These are phyloP conservation scores for Acinonyx jubatus DNA, from an alignment of 2,113 vertebrate species.

Conservation along the genomic window DNA sequence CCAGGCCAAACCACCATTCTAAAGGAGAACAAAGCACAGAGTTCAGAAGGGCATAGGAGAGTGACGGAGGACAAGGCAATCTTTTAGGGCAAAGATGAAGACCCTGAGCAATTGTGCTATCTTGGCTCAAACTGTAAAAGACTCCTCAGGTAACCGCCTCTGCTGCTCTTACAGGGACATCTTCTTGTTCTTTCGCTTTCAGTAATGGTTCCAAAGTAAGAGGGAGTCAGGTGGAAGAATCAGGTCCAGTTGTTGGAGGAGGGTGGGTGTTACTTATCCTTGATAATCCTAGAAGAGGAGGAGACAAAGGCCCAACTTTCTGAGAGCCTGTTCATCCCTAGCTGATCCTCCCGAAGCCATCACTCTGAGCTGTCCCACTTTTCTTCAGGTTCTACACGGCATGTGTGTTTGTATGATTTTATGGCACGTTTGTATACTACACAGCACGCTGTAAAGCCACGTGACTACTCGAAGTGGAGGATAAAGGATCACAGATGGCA, in stretches of 20 bases:
- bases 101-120: not conserved
- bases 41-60: not conserved
- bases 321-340: not conserved
- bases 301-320: not conserved
- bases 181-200: not conserved
- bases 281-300: not conserved
- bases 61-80: not conserved
- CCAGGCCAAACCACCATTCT: constrained; percentile 92
- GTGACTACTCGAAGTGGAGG: not conserved
- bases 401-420: not conserved
- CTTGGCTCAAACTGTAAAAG: not conserved
- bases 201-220: not conserved
- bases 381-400: not conserved
- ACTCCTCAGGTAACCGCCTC: not conserved
- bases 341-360: not conserved
- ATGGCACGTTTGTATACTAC: not conserved
- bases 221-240: not conserved
- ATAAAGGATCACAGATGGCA: not conserved
- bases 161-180: not conserved
- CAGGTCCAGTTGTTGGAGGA: not conserved
- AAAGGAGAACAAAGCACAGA: constrained; percentile 45
- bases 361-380: not conserved
- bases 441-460: not conserved
- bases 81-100: not conserved
- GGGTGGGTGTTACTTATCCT: not conserved